These are phyloP conservation scores for Eidolon dupreanum DNA, from an alignment of 2,797 vertebrate species.

Conservation along the genomic window DNA sequence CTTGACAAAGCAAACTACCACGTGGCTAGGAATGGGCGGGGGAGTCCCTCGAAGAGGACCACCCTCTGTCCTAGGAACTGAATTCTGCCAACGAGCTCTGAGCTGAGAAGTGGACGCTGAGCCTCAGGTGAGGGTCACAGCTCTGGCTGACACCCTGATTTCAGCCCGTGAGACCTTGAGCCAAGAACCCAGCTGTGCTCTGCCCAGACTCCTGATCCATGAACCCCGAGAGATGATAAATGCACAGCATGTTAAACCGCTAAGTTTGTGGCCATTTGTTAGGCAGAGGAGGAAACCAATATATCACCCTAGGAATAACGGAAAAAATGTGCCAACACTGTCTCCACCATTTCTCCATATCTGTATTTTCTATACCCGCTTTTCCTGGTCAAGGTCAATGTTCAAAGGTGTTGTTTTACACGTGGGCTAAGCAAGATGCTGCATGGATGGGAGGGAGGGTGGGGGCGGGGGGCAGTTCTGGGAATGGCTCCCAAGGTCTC, in stretches of 20 bases:
- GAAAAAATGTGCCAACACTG: not conserved
- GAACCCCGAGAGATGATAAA: not conserved
- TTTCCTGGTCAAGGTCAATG: not conserved
- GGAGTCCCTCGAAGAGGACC: not conserved
- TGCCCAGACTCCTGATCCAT: accelerated
- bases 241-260: accelerated
- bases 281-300: not conserved
- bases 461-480: accelerated
- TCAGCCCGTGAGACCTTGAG: not conserved
- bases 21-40: not conserved
- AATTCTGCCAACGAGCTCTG: not conserved
- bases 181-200: not conserved
- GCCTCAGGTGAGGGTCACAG: not conserved
- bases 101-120: not conserved
- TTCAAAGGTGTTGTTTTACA: not conserved
- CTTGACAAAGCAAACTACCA: not conserved
- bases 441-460: accelerated
- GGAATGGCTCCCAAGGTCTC: not conserved
- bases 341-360: not conserved
- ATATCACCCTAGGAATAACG: not conserved
- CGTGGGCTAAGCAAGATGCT: accelerated
- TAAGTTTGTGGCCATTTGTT: not conserved
- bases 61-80: not conserved
- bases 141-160: not conserved
- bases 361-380: not conserved